A percentile compares a stretch with the other conserved stretches of the same genome.
phyloP scores from a whole-genome alignment of 2,797 vertebrate species.

The Borostomias antarcticus region DNA sequence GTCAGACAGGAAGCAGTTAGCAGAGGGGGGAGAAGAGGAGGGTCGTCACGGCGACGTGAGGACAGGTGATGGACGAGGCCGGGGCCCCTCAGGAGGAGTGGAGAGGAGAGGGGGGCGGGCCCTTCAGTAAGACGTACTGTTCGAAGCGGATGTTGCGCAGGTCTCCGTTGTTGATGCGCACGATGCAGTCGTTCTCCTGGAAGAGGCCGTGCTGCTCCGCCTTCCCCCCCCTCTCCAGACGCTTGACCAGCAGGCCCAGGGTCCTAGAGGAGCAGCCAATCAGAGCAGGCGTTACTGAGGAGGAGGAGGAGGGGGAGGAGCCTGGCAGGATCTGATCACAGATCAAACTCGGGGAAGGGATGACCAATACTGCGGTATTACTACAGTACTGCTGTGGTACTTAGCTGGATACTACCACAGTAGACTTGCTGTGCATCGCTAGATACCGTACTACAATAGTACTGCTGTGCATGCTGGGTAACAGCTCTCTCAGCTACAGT shows the following conservation, averaged over 20 bases:
- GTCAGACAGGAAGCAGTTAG: neutral
- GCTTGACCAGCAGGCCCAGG: conserved; percentile 83
- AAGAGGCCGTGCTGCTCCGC: conserved; percentile 93
- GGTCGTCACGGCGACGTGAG: neutral
- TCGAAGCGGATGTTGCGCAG: conserved; percentile 95
- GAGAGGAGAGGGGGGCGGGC: too few species aligned
- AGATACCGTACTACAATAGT: too few species aligned
- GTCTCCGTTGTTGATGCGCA: conserved; percentile 93
- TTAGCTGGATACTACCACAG: too few species aligned
- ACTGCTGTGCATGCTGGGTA: too few species aligned
- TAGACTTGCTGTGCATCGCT: too few species aligned
- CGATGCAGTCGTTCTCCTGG: conserved; percentile 95
- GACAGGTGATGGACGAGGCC: neutral
- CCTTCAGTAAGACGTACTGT: conserved; percentile 76
- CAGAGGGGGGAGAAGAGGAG: neutral
- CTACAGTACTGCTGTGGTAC: too few species aligned
- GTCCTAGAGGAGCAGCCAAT: conserved; percentile 73
- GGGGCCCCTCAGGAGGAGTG: too few species aligned
- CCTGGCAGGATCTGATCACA: neutral
- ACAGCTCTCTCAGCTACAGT: too few species aligned
- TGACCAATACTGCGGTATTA: too few species aligned
- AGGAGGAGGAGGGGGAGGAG: too few species aligned
- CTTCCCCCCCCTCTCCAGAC: conserved; percentile 94
- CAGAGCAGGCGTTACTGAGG: neutral
- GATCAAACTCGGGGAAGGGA: too few species aligned